These are phyloP conservation scores for Heliconius himera DNA, from an alignment of 1,140 invertebrate species.

Conservation along the genomic window DNA sequence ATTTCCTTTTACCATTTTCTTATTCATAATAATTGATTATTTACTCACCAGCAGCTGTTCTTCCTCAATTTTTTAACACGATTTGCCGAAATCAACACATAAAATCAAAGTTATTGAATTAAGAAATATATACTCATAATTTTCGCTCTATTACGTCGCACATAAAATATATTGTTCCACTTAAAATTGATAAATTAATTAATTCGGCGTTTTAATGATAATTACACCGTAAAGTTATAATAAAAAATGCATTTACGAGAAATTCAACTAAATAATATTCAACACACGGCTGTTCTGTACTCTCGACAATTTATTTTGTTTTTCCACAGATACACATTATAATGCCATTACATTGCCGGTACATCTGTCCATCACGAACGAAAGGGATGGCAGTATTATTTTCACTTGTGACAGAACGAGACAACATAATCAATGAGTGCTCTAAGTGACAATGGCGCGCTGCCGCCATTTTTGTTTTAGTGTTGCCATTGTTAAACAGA, in stretches of 20 bases:
- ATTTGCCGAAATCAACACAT: conserved; percentile 1
- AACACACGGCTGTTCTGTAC: conserved; percentile 65
- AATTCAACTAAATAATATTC: conserved; percentile 48
- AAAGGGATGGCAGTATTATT: conserved; percentile 43
- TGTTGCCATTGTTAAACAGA: conserved; percentile 45
- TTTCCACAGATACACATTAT: conserved; percentile 47
- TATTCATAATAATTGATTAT: neutral
- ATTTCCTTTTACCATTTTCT: neutral
- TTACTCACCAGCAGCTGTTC: neutral
- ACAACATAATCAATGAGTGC: conserved; percentile 34
- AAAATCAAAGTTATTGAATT: neutral
- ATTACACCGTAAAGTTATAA: neutral
- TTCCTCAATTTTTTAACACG: neutral
- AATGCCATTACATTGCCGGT: conserved; percentile 22
- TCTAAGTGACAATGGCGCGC: conserved; percentile 46
- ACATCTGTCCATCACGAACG: conserved; percentile 26
- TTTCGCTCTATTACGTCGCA: neutral
- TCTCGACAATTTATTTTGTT: conserved; percentile 70
- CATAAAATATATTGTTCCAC: neutral
- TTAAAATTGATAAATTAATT: neutral
- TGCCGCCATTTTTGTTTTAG: conserved; percentile 50
- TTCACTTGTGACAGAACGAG: conserved; percentile 39
- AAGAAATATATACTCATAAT: conserved; percentile 23
- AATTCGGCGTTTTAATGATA: neutral
- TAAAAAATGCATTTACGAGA: neutral